A percentile compares a stretch with the other conserved stretches of the same genome.
Evolutionary conservation across 2,113 vertebrate species (phyloP).

Genomic region (Gambusia holbrooki): DNA sequence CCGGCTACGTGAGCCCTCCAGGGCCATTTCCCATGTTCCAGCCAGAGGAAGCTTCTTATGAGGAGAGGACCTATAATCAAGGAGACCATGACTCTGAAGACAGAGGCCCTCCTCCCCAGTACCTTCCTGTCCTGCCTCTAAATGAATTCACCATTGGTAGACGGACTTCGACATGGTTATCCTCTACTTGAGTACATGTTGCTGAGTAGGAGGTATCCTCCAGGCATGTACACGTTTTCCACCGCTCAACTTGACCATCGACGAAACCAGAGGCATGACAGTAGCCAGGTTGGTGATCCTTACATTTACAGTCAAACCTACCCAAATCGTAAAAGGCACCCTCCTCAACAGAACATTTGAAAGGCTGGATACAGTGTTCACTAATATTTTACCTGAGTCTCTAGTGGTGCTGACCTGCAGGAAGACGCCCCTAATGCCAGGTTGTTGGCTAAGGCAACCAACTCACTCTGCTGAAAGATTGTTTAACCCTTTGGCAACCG

Average conservation of each 20-base stretch:
- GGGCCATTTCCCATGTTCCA: neutral
- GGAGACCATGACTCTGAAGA: conserved; percentile 17
- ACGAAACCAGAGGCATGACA: conserved; percentile 11
- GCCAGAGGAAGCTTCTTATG: neutral
- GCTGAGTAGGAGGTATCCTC: neutral
- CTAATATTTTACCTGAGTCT: no score
- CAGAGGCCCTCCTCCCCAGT: neutral
- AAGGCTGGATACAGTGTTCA: neutral
- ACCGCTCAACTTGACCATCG: neutral
- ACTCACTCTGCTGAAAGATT: no score
- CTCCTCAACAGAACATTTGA: neutral
- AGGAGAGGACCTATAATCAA: conserved; percentile 5
- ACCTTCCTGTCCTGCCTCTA: neutral
- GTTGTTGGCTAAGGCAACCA: no score
- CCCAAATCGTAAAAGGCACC: accelerated
- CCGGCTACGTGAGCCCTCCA: neutral
- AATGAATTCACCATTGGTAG: neutral
- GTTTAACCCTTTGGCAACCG: neutral
- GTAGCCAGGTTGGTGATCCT: neutral
- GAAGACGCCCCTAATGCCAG: no score
- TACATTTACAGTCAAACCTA: neutral
- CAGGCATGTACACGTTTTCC: conserved; percentile 8
- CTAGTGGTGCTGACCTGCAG: no score
- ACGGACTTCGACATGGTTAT: neutral
- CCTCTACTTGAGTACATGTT: conserved; percentile 6